Conservation (phyloP, 2,797 vertebrate genomes). For the Hirundo rustica region DNA sequence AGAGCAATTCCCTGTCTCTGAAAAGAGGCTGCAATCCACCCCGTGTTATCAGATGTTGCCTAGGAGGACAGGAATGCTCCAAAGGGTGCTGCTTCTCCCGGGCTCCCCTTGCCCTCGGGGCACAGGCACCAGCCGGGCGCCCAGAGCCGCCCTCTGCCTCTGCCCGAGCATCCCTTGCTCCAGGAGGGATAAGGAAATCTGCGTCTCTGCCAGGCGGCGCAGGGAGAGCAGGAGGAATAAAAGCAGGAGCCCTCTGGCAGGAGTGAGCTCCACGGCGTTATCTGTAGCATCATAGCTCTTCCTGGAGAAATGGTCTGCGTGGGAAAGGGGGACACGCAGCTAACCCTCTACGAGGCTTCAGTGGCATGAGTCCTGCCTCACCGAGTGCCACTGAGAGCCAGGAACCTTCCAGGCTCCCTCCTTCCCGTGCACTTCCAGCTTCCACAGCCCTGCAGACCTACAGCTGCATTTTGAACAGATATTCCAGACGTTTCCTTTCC, state of each 20-base stretch:
- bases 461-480: neutral
- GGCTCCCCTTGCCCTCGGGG: neutral
- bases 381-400: neutral
- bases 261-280: rapidly evolving
- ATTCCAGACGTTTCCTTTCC: rapidly evolving
- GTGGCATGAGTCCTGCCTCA: neutral
- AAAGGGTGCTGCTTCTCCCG: neutral
- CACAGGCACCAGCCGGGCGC: neutral
- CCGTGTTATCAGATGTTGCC: slow-evolving; percentile 1
- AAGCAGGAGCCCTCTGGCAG: neutral
- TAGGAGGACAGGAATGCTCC: neutral
- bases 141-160: neutral
- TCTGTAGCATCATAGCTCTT: neutral
- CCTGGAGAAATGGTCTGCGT: rapidly evolving
- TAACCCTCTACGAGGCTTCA: neutral
- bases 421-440: neutral
- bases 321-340: neutral
- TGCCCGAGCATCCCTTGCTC: neutral
- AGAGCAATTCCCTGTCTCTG: neutral
- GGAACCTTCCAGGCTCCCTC: neutral
- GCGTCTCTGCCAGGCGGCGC: rapidly evolving
- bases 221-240: neutral
- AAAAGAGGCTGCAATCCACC: neutral
- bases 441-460: neutral
- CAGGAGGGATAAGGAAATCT: neutral